Evolutionary conservation across 2,113 vertebrate species (phyloP).

Genomic region (Polyodon spathula): DNA sequence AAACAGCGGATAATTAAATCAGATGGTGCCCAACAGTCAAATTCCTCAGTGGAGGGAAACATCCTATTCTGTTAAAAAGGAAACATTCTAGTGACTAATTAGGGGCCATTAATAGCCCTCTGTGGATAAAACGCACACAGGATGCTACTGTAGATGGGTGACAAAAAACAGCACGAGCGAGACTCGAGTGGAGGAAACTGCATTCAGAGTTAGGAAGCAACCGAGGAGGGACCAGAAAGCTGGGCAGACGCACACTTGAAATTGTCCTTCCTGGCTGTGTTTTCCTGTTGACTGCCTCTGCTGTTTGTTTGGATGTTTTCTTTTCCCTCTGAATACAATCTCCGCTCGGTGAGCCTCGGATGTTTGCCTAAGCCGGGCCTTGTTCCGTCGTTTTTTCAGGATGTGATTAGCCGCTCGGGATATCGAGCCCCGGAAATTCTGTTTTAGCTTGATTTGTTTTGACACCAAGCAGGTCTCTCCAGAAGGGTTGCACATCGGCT

Average conservation of each 20-base stretch:
- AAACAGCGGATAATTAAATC: constrained; percentile 20
- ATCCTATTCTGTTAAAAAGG: constrained; percentile 45
- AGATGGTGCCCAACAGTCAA: constrained; percentile 30
- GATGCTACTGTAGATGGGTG: constrained; percentile 29
- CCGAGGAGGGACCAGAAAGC: constrained; percentile 35
- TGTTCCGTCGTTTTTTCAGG: constrained; percentile 31
- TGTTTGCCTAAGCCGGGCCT: constrained; percentile 33
- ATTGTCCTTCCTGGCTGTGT: constrained; percentile 51
- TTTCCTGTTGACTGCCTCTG: constrained; percentile 58
- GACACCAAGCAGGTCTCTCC: constrained; percentile 32
- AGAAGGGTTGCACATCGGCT: constrained; percentile 28
- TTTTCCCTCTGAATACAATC: constrained; percentile 45
- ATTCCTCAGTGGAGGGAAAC: constrained; percentile 42
- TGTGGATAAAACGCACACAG: constrained; percentile 39
- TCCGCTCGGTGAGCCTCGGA: constrained; percentile 36
- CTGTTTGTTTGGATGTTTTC: constrained; percentile 50
- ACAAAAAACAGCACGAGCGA: background rate
- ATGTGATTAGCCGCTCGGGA: constrained; percentile 46
- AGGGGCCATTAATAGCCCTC: constrained; percentile 34
- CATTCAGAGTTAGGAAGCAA: constrained; percentile 34
- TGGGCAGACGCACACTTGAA: constrained; percentile 33
- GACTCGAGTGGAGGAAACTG: background rate
- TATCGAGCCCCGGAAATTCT: constrained; percentile 45
- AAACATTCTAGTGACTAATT: constrained; percentile 42
- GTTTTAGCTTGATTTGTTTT: constrained; percentile 48